Conservation (phyloP, 1,140 invertebrate species). For the Homalodisca vitripennis region DNA sequence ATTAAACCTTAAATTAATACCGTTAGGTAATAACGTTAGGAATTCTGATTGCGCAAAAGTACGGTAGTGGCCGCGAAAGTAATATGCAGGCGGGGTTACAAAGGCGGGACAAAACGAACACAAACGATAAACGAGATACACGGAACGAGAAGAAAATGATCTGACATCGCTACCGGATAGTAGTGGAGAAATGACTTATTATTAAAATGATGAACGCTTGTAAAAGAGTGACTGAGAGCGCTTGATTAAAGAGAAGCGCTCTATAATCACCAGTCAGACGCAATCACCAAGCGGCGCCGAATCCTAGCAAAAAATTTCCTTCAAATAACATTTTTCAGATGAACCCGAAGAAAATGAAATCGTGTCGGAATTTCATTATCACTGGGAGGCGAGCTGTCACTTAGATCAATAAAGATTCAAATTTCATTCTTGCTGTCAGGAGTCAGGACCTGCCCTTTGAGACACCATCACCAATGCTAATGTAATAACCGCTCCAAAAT, state of each 20-base stretch:
- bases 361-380: slow-evolving; percentile 27
- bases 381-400: slow-evolving; percentile 21
- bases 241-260: slow-evolving; percentile 14
- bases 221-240: slow-evolving; percentile 16
- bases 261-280: slow-evolving; percentile 17
- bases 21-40: slow-evolving; percentile 3
- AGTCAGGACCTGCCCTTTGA: not conserved
- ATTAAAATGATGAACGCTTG: slow-evolving; percentile 20
- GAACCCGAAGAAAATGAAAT: slow-evolving; percentile 24
- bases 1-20: not conserved
- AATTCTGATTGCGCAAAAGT: not conserved
- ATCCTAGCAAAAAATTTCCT: slow-evolving; percentile 21
- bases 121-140: slow-evolving; percentile 14
- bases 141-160: slow-evolving; percentile 16
- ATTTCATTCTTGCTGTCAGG: slow-evolving; percentile 18
- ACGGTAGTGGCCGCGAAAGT: not conserved
- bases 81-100: not conserved
- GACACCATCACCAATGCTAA: slow-evolving; percentile 16
- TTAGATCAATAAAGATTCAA: slow-evolving; percentile 26
- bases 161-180: slow-evolving; percentile 15
- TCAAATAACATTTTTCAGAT: slow-evolving; percentile 23
- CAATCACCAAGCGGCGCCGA: slow-evolving; percentile 14
- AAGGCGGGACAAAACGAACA: slow-evolving; percentile 7
- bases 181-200: slow-evolving; percentile 21
- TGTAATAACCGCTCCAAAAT: not conserved